Evolutionary conservation across 2,113 vertebrate genomes (phyloP).

Genomic region (Limanda limanda): DNA sequence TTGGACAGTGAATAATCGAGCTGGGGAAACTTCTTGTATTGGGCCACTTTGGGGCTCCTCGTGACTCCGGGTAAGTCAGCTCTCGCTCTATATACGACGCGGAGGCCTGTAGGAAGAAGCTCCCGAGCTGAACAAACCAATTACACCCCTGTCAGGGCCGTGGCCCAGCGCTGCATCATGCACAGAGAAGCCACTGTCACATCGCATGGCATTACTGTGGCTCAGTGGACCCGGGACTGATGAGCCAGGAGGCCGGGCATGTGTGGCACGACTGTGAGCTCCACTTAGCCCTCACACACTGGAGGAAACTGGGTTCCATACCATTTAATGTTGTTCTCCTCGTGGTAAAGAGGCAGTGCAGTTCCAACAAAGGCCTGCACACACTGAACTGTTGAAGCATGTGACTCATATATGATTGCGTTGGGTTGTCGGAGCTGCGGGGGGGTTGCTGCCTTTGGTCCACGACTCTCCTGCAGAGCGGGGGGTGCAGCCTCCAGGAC

Average conservation of each 20-base stretch:
- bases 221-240: slow-evolving; percentile 44
- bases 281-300: slow-evolving; percentile 8
- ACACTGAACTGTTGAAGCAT: slow-evolving; percentile 39
- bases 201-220: slow-evolving; percentile 33
- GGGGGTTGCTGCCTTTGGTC: slow-evolving; percentile 44
- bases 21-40: slow-evolving; percentile 40
- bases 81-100: slow-evolving; percentile 10
- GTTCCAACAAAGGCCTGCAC: slow-evolving; percentile 47
- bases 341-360: slow-evolving; percentile 43
- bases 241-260: slow-evolving; percentile 41
- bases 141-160: slow-evolving; percentile 59
- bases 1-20: slow-evolving; percentile 56
- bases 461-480: slow-evolving; percentile 54
- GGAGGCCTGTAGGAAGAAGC: slow-evolving; percentile 58
- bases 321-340: slow-evolving; percentile 39
- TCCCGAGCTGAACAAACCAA: slow-evolving; percentile 65
- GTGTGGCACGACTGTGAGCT: slow-evolving; percentile 31
- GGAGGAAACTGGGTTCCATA: slow-evolving; percentile 18
- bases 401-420: slow-evolving; percentile 69
- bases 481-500: slow-evolving; percentile 53
- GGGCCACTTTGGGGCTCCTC: slow-evolving; percentile 44
- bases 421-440: slow-evolving; percentile 39
- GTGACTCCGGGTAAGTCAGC: slow-evolving; percentile 50
- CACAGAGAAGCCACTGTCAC: slow-evolving; percentile 53
- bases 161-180: slow-evolving; percentile 54